Evolutionary conservation across 2,888 invertebrate species (phyloP), one percentile per base, ranked within the genome.

Genomic region (Stenichneumon culpator): DNA sequence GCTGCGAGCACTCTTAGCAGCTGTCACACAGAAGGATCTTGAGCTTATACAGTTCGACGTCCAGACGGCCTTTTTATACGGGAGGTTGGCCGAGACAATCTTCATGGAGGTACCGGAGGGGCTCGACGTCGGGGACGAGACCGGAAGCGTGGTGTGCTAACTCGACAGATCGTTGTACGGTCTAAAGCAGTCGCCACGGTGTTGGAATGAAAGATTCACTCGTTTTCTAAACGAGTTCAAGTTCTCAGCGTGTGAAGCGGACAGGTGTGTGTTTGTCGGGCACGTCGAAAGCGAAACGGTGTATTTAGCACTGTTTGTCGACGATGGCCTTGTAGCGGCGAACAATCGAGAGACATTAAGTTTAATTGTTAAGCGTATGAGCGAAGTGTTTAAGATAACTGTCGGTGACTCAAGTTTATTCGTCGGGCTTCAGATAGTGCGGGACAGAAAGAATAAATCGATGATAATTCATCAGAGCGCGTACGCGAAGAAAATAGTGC

Each of bases 291-390:
- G 70, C 25, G 54, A 84, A 7, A 77, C n/a, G 60, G 57, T 88
- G 36, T 84, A 88, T 14, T 47, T 89, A 0, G 87, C 83, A 5
- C 28, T 89, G 1, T 89, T 85, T 78, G 89, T 89, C 14, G 90
- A 89, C 63, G 88, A 89, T 72, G 88, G 89, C 1, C 74, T 88
- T 9, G 9, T 88, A 7, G 86, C 82, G n/a, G n/a, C 32, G 0
- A 36, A 25, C 32, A 32, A 32, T 5, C 6, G 6, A 32, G 25
- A 32, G 32, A 5, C 32, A 0, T 32, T 6, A 32, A 32, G 32
- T 32, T 6, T 44, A 52, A 52, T 47, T 0, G 14, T 63, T 4
- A 39, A 39, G 19, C 25, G 57, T 36, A 67, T 87, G n/a, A 60
- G 67, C 11, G 22, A 50, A 25, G 22, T 32, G 5, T 87, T 87